A percentile compares a stretch with the other conserved stretches of the same genome.
Conservation (phyloP, 1,140 invertebrate species). For the Aphis craccivora region DNA sequence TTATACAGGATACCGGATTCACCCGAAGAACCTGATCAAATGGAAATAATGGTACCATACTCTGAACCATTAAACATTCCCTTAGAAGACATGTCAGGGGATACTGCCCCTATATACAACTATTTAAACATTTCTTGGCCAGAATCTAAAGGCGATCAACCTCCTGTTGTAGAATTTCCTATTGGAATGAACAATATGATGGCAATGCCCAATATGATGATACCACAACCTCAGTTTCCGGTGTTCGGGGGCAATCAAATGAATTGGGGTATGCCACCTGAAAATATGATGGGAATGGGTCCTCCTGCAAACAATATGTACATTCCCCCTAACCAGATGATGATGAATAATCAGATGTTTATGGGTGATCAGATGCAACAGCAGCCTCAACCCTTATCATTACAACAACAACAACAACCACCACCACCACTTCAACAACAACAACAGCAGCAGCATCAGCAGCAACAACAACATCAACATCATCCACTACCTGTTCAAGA, state of each 20-base stretch:
- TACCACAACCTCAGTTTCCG: slow-evolving; percentile 33
- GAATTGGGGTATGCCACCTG: slow-evolving; percentile 47
- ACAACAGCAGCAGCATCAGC: background rate
- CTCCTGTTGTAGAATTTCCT: slow-evolving; percentile 15
- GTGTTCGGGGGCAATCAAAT: slow-evolving; percentile 11
- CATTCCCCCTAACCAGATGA: slow-evolving; percentile 18
- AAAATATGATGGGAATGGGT: slow-evolving; percentile 44
- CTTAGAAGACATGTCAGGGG: slow-evolving; percentile 43
- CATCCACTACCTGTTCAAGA: slow-evolving; percentile 34
- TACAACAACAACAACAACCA: slow-evolving; percentile 29
- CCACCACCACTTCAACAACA: background rate
- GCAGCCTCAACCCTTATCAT: background rate
- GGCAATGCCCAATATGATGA: slow-evolving; percentile 35
- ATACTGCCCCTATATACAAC: slow-evolving; percentile 44
- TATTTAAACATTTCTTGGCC: slow-evolving; percentile 40
- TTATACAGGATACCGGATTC: slow-evolving; percentile 46
- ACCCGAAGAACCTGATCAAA: slow-evolving; percentile 54
- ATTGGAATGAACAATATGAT: slow-evolving; percentile 44
- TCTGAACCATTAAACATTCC: slow-evolving; percentile 50
- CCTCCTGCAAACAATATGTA: slow-evolving; percentile 39
- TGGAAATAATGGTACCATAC: slow-evolving; percentile 51
- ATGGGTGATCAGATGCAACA: slow-evolving; percentile 44
- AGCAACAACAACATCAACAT: background rate
- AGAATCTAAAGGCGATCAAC: slow-evolving; percentile 49
- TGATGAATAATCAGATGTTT: slow-evolving; percentile 52